Base-by-base conservation (phyloP, 1,140 invertebrate species). In the Drosophila guanche region DNA sequence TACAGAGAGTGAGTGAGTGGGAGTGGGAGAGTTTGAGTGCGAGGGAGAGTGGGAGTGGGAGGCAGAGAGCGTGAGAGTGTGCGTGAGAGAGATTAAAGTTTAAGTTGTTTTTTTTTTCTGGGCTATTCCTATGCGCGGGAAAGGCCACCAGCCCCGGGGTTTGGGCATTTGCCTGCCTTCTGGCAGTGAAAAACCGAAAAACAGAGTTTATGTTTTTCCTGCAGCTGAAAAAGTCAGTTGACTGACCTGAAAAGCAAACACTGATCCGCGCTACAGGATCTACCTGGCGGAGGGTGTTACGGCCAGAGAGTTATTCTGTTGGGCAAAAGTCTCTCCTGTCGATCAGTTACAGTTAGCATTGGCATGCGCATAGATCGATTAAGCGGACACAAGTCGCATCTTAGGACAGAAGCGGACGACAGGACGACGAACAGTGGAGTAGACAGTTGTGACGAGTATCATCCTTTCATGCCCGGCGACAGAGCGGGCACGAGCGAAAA, bases 331-430 rank as follows among this genome's bases (percentile, higher is more conserved):
- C 5, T 16, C 67, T 4, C 45, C 33, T 41, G 10, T 25, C 7
- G n/a, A 8, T 73, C 69, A 74, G 71, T 74, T 50, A 69, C 72
- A 86, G 74, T 86, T 80, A n/a, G 72, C 57, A 53, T 70, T 71
- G 80, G 72, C 59, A 84, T 85, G 73, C 73, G 73, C 72, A 69
- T 27, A 50, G 77, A 86, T 57, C 63, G 73, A 37, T 59, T 50
- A 27, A 67, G 10, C 33, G 33, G 33, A 37, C 33, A 37, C 33
- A 37, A 37, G 33, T 37, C 33, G 33, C 33, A 37, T 37, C 33
- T 10, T 10, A 37, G 33, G 33, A 37, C 33, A 37, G 33, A 10
- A 33, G 33, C 33, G 8, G 33, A 37, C 33, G 63, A 68, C 10
- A 68, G 65, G 62, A 14, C 33, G 6, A 40, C 41, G 51, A 20